phyloP scores from a whole-genome alignment of 2,113 vertebrate genomes.

The Sterrhoptilus dennistouni region DNA sequence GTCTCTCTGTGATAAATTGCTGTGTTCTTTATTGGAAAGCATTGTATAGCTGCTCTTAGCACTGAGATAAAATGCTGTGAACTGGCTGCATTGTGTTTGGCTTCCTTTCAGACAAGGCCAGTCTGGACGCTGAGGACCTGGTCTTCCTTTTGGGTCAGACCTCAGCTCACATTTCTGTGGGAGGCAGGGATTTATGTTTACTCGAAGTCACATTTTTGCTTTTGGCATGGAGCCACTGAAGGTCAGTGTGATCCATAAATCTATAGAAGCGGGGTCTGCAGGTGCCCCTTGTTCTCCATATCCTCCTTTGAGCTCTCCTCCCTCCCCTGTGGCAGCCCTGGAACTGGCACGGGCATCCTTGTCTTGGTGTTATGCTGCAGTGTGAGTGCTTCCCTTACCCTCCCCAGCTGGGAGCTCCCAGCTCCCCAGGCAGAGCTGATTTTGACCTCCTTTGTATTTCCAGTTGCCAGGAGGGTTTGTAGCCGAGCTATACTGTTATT shows the following conservation, averaged over 20 bases:
- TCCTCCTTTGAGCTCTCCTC: neutral
- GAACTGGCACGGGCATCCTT: neutral
- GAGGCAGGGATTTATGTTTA: neutral
- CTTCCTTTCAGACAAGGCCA: conserved; percentile 35
- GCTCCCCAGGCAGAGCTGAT: neutral
- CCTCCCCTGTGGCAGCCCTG: neutral
- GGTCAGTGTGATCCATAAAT: neutral
- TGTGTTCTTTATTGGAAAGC: conserved; percentile 4
- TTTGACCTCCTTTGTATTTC: neutral
- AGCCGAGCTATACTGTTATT: neutral
- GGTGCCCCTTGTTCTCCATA: neutral
- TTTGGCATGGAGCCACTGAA: neutral
- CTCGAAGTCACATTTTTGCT: neutral
- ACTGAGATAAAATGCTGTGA: neutral
- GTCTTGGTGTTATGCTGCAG: rapidly evolving
- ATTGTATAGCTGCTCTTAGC: neutral
- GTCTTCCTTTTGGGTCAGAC: neutral
- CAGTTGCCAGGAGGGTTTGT: neutral
- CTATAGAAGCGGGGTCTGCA: rapidly evolving
- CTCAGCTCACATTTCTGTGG: neutral
- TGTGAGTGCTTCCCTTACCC: neutral
- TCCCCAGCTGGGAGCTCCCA: neutral
- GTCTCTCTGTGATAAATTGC: conserved; percentile 35
- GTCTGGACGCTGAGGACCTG: neutral
- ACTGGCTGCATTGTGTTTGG: conserved; percentile 31